These are phyloP conservation scores for Marasmarcha lunaedactyla DNA, from an alignment of 2,888 invertebrate genomes.

Conservation along the genomic window DNA sequence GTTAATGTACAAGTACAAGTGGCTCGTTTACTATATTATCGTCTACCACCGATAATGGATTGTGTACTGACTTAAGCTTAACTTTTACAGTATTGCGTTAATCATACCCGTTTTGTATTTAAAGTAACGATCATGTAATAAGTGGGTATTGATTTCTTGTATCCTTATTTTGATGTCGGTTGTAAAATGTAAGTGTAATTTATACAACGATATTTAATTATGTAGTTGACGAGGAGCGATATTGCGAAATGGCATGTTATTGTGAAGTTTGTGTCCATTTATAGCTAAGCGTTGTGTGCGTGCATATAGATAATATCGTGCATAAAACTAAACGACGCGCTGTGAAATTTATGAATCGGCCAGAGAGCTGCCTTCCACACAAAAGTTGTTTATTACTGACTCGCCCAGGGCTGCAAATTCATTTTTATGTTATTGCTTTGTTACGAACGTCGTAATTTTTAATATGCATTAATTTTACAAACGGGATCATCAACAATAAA, in stretches of 20 bases:
- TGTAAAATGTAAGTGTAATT: constrained; percentile 11
- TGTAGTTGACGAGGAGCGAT: constrained; percentile 16
- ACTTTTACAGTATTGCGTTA: constrained; percentile 24
- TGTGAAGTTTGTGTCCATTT: constrained; percentile 15
- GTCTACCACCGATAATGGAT: constrained; percentile 51
- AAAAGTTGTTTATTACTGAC: constrained; percentile 60
- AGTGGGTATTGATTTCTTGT: constrained; percentile 14
- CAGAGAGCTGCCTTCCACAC: constrained; percentile 61
- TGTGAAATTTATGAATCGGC: constrained; percentile 63
- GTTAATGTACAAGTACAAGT: constrained; percentile 48
- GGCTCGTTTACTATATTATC: constrained; percentile 37
- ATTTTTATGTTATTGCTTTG: constrained; percentile 43
- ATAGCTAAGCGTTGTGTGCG: constrained; percentile 25
- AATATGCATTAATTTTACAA: constrained; percentile 43
- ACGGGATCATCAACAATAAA: constrained; percentile 41
- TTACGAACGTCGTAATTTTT: constrained; percentile 51
- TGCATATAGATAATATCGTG: constrained; percentile 58
- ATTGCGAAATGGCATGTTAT: constrained; percentile 16
- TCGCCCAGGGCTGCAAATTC: constrained; percentile 51
- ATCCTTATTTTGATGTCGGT: not conserved
- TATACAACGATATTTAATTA: constrained; percentile 18
- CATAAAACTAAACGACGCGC: constrained; percentile 63
- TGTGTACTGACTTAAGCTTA: constrained; percentile 39
- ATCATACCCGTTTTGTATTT: constrained; percentile 21
- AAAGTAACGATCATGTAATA: constrained; percentile 18